Conservation (phyloP, 1,140 invertebrate species). For the Drosophila orosa region DNA sequence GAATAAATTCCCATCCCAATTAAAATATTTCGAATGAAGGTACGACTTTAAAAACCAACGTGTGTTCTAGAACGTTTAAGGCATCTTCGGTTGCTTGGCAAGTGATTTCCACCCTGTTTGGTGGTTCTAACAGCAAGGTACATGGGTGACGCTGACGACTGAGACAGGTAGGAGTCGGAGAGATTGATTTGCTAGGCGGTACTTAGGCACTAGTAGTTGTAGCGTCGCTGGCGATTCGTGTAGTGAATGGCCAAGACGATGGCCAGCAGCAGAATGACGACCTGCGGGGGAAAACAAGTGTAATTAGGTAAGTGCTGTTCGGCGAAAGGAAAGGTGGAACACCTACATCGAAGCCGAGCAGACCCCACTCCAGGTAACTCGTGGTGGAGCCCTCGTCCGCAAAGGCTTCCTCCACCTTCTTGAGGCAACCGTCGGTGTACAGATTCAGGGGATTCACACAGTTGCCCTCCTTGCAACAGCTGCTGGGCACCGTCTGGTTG, state of each 20-base stretch:
- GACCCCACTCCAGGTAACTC: conserved; percentile 64
- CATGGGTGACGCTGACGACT: conserved; percentile 63
- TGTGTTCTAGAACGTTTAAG: conserved; percentile 24
- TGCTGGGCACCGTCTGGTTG: conserved; percentile 65
- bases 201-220: conserved; percentile 58
- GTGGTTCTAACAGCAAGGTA: conserved; percentile 48
- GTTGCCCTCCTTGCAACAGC: conserved; percentile 82
- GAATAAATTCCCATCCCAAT: not conserved
- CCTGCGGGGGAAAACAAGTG: conserved; percentile 36
- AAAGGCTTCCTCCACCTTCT: conserved; percentile 83
- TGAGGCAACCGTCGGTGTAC: conserved; percentile 84
- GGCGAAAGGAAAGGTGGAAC: no score
- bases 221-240: conserved; percentile 64
- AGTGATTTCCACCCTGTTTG: conserved; percentile 38
- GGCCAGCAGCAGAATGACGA: conserved; percentile 63
- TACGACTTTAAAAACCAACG: conserved; percentile 21
- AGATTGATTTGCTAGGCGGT: conserved; percentile 27
- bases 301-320: conserved; percentile 2
- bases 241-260: conserved; percentile 74
- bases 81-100: conserved; percentile 63
- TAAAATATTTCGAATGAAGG: not conserved
- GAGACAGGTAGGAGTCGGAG: conserved; percentile 33
- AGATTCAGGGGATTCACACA: conserved; percentile 82
- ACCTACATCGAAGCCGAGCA: conserved; percentile 72
- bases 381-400: conserved; percentile 85